Evolutionary conservation across 2,797 vertebrate genomes (phyloP).

Genomic region (Phalloptychus januarius): DNA sequence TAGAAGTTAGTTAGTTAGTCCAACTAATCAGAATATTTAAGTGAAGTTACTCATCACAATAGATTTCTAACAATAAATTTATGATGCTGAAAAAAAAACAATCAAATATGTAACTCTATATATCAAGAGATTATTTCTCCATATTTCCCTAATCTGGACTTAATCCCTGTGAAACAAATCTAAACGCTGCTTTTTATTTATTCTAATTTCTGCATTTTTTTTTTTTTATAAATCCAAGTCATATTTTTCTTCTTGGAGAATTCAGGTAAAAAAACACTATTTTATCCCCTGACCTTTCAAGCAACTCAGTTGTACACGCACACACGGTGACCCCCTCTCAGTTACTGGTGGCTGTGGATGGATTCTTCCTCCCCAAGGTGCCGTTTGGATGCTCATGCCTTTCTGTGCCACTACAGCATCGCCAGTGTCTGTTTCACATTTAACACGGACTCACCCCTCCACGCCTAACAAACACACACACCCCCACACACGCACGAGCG

Average conservation of each 20-base stretch:
- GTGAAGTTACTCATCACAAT: background rate
- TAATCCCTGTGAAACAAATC: background rate
- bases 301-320: conserved; percentile 40
- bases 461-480: background rate
- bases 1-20: background rate
- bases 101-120: background rate
- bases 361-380: conserved; percentile 68
- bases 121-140: background rate
- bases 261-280: conserved; percentile 22
- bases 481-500: conserved; percentile 12
- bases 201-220: background rate
- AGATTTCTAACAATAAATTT: background rate
- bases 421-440: conserved; percentile 74
- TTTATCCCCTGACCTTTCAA: conserved; percentile 39
- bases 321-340: conserved; percentile 13
- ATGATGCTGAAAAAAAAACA: background rate
- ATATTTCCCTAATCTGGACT: background rate
- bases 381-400: conserved; percentile 69
- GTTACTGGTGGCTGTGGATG: conserved; percentile 38
- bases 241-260: conserved; percentile 11
- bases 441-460: conserved; percentile 41
- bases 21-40: background rate
- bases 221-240: background rate
- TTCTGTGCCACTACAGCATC: conserved; percentile 64
- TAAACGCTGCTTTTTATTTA: background rate